Base-by-base conservation (phyloP, 2,888 invertebrate genomes). In the Athalia cordata region DNA sequence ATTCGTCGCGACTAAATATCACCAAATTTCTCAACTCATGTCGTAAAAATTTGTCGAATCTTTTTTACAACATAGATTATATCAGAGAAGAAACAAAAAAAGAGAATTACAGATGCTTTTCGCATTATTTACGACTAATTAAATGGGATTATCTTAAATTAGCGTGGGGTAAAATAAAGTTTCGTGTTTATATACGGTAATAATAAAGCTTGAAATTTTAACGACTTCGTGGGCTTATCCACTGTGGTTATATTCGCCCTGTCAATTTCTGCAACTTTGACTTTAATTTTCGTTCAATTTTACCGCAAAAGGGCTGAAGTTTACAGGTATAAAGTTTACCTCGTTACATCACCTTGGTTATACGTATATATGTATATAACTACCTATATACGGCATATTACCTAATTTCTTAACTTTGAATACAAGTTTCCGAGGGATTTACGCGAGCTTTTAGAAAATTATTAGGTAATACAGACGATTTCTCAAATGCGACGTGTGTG, bases 141-240 rank as follows among this genome's bases (percentile, higher is more conserved):
- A 67, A 50, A 29, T 5, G 49, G 8, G 13, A 50, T 67, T 67
- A 47, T 15, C 29, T 29, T 29, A 29, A 29, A 29, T 29, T 29
- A 29, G 29, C 29, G 29, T 29, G 29, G 29, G 29, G 29, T 29
- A 29, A 29, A 29, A 29, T 29, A 29, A 29, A 29, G 0, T 29
- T 29, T 0, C 29, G 29, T 29, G 29, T 29, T 29, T 29, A 29
- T 1, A 29, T 2, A 29, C 29, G 29, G 29, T 29, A 29, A 29
- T 65, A 47, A 65, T n/a, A 47, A 9, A 55, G 29, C 55, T 43
- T 29, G 68, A 68, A 68, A 68, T 68, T 68, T 52, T 68, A 29
- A 43, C 52, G 15, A 6, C 43, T 3, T 15, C 29, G 29, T 43
- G 15, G 64, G 29, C 5, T 11, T 29, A 29, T 29, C 64, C 43